Percentiles rank a stretch among this genome's conserved stretches.
Evolutionary conservation across 1,140 invertebrate genomes (phyloP).

Genomic region (Heterodera schachtii): DNA sequence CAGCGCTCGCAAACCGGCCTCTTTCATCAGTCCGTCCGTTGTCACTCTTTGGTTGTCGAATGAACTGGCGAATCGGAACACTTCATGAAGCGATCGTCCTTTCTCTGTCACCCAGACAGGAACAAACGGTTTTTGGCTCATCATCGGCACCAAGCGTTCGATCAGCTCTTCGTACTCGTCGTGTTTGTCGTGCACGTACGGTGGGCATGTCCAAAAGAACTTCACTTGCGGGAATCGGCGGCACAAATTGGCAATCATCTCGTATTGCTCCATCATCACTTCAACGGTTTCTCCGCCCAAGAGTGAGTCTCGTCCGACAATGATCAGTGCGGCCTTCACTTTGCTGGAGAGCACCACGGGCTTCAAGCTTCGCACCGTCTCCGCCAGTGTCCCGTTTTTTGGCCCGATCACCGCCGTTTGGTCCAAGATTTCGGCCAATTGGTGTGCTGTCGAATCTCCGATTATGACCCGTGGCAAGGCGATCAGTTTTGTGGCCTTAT

Average conservation of each 20-base stretch:
- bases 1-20: background rate
- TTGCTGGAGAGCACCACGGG: constrained; percentile 9
- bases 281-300: background rate
- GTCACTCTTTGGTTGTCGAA: background rate
- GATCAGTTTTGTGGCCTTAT: background rate
- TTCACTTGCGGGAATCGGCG: background rate
- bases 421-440: background rate
- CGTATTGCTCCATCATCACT: background rate
- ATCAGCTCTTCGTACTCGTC: constrained; percentile 19
- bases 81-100: background rate
- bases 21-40: background rate
- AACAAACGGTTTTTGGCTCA: background rate
- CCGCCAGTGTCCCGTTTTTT: background rate
- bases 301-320: constrained; percentile 1
- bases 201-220: background rate
- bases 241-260: background rate
- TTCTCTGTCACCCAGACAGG: background rate
- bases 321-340: constrained; percentile 8
- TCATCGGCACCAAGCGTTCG: background rate
- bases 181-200: constrained; percentile 1
- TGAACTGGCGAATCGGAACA: constrained; percentile 1
- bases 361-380: background rate
- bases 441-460: constrained; percentile 6
- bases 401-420: background rate
- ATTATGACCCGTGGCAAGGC: background rate